Evolutionary conservation across 2,797 vertebrate species (phyloP).

Genomic region (Pristis pectinata): DNA sequence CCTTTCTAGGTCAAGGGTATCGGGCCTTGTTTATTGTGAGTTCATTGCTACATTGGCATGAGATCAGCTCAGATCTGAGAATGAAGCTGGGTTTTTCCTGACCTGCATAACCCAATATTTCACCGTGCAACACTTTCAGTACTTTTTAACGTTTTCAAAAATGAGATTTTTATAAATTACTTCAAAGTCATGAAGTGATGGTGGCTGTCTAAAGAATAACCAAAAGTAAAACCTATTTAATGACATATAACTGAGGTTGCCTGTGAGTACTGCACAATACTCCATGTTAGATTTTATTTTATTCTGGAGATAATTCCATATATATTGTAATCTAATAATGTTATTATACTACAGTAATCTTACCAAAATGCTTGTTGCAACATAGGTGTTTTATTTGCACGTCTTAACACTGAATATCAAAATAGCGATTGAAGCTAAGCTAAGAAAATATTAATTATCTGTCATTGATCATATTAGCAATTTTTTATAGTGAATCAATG

Average conservation of each 20-base stretch:
- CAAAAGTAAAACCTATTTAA: not conserved
- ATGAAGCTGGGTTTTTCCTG: not conserved
- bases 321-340: not conserved
- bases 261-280: not conserved
- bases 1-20: not conserved
- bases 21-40: too few species aligned
- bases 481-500: not conserved
- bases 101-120: not conserved
- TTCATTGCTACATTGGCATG: not conserved
- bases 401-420: conserved; percentile 37
- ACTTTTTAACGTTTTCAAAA: not conserved
- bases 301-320: not conserved
- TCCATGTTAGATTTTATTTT: not conserved
- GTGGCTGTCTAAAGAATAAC: not conserved
- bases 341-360: not conserved
- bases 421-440: not conserved
- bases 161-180: not conserved
- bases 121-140: not conserved
- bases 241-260: too few species aligned
- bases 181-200: not conserved
- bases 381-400: conserved; percentile 44
- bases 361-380: conserved; percentile 41
- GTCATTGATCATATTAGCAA: not conserved
- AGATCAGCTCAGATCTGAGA: not conserved
- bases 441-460: not conserved